A percentile compares a stretch with the other conserved stretches of the same genome.
Evolutionary conservation across 2,888 invertebrate species (phyloP).

Genomic region (Dysmachus trigonus): DNA sequence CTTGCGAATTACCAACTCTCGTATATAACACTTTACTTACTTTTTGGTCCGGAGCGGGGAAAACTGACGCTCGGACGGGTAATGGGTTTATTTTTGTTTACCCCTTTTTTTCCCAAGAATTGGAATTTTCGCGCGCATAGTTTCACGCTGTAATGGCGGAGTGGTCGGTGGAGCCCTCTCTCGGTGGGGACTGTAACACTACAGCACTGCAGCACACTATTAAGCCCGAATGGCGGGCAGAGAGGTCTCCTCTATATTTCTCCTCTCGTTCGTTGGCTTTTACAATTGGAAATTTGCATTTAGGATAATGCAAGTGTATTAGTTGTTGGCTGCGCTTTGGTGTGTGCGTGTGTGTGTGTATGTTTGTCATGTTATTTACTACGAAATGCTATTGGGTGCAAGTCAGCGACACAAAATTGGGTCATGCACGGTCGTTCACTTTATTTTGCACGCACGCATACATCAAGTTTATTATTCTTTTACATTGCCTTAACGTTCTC

Average conservation of each 20-base stretch:
- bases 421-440: constrained; percentile 72
- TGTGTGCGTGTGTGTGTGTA: not conserved
- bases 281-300: not conserved
- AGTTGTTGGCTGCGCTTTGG: not conserved
- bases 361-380: constrained; percentile 30
- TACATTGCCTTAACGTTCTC: not conserved
- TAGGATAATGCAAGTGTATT: not conserved
- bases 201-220: not conserved
- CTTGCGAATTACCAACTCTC: not conserved
- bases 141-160: not conserved
- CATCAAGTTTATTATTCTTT: constrained; percentile 24
- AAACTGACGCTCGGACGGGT: not conserved
- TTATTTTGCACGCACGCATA: constrained; percentile 41
- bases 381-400: constrained; percentile 47
- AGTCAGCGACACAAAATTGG: constrained; percentile 75
- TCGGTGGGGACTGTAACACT: no score
- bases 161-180: not conserved
- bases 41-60: not conserved
- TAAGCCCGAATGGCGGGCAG: not conserved
- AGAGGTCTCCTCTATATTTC: not conserved
- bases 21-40: not conserved
- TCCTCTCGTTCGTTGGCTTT: not conserved
- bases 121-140: constrained; percentile 22
- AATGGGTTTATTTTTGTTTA: constrained; percentile 6
- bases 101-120: not conserved